A percentile compares a stretch with the other conserved stretches of the same genome.
phyloP scores from a whole-genome alignment of 1,140 invertebrate species.

The Archegozetes longisetosus region DNA sequence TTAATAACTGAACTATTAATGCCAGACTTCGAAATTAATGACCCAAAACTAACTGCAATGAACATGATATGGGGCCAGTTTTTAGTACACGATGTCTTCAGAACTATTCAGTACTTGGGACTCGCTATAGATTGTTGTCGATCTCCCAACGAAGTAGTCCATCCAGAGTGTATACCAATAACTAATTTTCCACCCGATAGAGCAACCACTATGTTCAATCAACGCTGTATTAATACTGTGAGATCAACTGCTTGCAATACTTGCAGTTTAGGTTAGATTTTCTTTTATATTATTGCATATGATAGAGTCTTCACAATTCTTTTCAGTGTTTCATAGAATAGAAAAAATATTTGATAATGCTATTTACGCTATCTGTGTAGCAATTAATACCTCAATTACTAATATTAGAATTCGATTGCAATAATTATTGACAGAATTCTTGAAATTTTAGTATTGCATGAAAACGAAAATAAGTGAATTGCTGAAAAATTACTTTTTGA shows the following conservation, averaged over 20 bases:
- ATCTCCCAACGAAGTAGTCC: background rate
- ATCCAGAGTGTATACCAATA: slow-evolving; percentile 12
- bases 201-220: slow-evolving; percentile 10
- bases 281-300: background rate
- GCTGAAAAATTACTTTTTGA: no score
- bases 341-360: no score
- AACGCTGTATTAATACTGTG: slow-evolving; percentile 9
- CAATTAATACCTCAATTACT: no score
- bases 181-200: slow-evolving; percentile 4
- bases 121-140: slow-evolving; percentile 15
- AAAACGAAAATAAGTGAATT: no score
- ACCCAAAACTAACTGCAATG: slow-evolving; percentile 6
- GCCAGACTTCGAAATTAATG: slow-evolving; percentile 14
- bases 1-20: slow-evolving; percentile 32
- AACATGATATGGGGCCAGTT: slow-evolving; percentile 20
- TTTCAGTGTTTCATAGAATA: no score
- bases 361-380: no score
- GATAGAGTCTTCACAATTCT: background rate
- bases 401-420: no score
- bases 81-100: slow-evolving; percentile 21
- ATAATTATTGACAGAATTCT: no score
- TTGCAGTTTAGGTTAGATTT: slow-evolving; percentile 8
- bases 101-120: slow-evolving; percentile 13
- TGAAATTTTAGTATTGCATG: no score
- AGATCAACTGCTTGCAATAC: slow-evolving; percentile 9